Conservation (phyloP, 2,888 invertebrate genomes). For the Tineola bisselliella region DNA sequence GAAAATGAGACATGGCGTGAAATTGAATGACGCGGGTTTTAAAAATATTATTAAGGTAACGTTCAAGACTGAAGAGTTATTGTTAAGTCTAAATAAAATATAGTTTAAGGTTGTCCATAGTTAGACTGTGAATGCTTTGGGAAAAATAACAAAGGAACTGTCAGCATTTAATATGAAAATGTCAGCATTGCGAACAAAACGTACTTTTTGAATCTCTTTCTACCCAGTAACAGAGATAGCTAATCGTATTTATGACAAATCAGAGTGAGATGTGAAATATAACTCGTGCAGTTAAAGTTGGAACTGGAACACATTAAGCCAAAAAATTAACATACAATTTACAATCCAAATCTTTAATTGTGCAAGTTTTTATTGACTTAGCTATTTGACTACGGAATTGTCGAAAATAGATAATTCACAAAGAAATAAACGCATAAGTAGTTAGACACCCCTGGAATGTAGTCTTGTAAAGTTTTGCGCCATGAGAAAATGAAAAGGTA, state of each 20-base stretch:
- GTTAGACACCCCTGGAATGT: background rate
- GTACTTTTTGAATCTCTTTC: no score
- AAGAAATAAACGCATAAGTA: no score
- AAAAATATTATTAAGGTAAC: conserved; percentile 66
- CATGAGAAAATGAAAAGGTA: background rate
- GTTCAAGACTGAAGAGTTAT: conserved; percentile 68
- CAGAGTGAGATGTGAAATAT: no score
- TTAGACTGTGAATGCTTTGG: conserved; percentile 3
- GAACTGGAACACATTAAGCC: no score
- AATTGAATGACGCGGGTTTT: conserved; percentile 50
- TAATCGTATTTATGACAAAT: no score
- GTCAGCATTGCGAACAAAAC: no score
- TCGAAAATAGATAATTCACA: background rate
- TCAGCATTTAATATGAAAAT: background rate
- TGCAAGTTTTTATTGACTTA: background rate
- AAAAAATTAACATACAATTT: no score
- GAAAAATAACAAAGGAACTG: background rate
- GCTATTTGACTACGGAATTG: background rate
- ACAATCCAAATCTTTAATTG: background rate
- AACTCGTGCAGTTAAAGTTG: no score
- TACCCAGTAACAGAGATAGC: no score
- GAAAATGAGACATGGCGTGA: conserved; percentile 1
- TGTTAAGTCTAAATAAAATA: conserved; percentile 56
- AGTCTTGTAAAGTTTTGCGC: background rate
- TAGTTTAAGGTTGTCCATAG: conserved; percentile 9